Evolutionary conservation across 2,113 vertebrate species (phyloP), one percentile per base, ranked within the genome.

Genomic region (Zeus faber): DNA sequence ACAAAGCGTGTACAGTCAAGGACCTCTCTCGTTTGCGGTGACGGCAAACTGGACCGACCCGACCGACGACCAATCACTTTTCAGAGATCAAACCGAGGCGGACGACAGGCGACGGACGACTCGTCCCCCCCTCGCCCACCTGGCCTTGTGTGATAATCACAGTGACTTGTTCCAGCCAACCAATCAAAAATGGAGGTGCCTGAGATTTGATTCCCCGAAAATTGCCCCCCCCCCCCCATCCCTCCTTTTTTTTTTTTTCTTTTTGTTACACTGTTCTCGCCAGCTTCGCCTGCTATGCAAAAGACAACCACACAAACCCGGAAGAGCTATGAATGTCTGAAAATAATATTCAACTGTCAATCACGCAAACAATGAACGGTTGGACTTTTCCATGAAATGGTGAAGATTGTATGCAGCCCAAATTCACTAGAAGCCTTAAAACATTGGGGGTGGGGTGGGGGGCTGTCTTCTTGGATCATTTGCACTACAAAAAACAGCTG

Each of bases 351-450:
- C 68, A 61, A 54, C 76, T 69, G 70, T 85, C 79, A 74, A 72
- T 84, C 78, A 69, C 20, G 41, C 76, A 72, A 75, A 85, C 77
- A 52, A 18, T 20, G 21, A 72, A 62, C 44, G 66, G 62, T 72
- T 69, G 67, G 74, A 75, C 67, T 70, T 22, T 58, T 77, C 23
- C 60, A 58, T 46, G 67, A 60, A 64, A 69, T 43, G 64, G 67
- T 83, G 81, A 77, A 80, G 87, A 87, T 79, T 81, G 80, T 83
- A 85, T 86, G 76, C 88, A 86, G 85, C 80, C 84, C 71, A 74
- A 83, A 79, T 82, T 89, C 87, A 89, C 86, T 68, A 77, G 77
- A 89, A 89, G 87, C 88, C 88, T 89, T 89, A 89, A 88, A 85
- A 70, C 29, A 58, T 29, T 37, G 54, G 41, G 41, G 18, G 18